Percentiles rank a stretch among this genome's conserved stretches.
Evolutionary conservation across 2,113 vertebrate genomes (phyloP).

Genomic region (Baryphthengus martii): DNA sequence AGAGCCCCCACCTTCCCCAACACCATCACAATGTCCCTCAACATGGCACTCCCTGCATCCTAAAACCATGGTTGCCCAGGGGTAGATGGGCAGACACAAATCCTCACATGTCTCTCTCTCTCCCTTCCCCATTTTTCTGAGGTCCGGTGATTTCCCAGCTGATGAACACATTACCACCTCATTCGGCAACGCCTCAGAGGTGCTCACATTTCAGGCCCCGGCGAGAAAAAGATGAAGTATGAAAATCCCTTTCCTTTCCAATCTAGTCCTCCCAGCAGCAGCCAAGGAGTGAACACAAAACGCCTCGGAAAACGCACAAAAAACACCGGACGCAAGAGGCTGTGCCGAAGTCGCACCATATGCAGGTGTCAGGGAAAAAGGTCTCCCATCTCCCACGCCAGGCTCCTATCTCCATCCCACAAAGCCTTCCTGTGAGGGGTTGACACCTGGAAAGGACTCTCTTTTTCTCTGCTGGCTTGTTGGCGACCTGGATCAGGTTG

Average conservation of each 20-base stretch:
- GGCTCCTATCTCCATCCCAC: slow-evolving; percentile 17
- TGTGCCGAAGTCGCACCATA: slow-evolving; percentile 44
- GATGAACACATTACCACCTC: slow-evolving; percentile 70
- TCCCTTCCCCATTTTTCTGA: not conserved
- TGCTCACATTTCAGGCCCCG: slow-evolving; percentile 57
- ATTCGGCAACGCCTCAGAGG: slow-evolving; percentile 55
- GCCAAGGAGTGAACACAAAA: slow-evolving; percentile 51
- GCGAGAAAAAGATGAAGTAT: slow-evolving; percentile 69
- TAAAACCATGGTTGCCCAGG: not conserved
- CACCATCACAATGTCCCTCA: not conserved
- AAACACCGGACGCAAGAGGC: slow-evolving; percentile 43
- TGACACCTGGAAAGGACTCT: not conserved
- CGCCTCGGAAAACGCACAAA: slow-evolving; percentile 39
- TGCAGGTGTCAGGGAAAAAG: slow-evolving; percentile 68
- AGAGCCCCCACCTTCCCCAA: not conserved
- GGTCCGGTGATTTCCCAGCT: slow-evolving; percentile 54
- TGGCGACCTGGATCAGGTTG: not conserved
- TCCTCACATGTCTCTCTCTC: not conserved
- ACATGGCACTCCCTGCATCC: not conserved
- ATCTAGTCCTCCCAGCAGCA: slow-evolving; percentile 49
- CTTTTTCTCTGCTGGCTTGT: not conserved
- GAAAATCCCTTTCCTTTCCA: slow-evolving; percentile 70
- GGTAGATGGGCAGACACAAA: not conserved
- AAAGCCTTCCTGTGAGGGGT: not conserved
- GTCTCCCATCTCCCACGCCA: slow-evolving; percentile 52